phyloP scores from a whole-genome alignment of 23 tunicate genomes.

The Ascidia mentula region DNA sequence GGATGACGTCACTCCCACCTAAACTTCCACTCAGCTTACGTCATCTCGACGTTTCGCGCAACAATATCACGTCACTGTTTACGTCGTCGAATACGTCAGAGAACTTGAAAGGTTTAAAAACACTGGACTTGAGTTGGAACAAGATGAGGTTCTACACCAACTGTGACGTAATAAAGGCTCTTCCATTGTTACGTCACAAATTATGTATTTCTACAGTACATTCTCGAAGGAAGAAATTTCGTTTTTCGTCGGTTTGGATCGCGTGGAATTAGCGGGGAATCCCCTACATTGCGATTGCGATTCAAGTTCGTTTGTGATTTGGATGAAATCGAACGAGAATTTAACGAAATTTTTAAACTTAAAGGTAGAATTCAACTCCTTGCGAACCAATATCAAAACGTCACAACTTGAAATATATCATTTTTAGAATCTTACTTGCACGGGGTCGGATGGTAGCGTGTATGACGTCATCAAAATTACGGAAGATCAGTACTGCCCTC shows the following conservation, averaged over 20 bases:
- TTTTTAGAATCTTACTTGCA: background rate
- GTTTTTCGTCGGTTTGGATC: background rate
- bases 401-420: background rate
- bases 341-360: background rate
- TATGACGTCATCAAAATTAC: conserved; percentile 4
- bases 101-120: background rate
- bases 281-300: background rate
- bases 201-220: background rate
- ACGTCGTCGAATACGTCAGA: background rate
- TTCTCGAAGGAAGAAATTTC: background rate
- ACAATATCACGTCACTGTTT: conserved; percentile 2
- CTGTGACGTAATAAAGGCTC: background rate
- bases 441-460: background rate
- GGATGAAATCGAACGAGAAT: background rate
- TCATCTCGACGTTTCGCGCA: background rate
- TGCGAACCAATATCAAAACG: background rate
- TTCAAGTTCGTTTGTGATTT: background rate
- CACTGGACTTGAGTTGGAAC: background rate
- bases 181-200: background rate
- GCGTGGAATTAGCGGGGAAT: background rate
- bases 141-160: background rate
- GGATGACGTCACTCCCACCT: background rate
- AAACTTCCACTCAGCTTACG: background rate
- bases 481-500: background rate
- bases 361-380: background rate